Evolutionary conservation across 2,797 vertebrate genomes (phyloP), one percentile per base, ranked within the genome.

Genomic region (Limnodromus scolopaceus): DNA sequence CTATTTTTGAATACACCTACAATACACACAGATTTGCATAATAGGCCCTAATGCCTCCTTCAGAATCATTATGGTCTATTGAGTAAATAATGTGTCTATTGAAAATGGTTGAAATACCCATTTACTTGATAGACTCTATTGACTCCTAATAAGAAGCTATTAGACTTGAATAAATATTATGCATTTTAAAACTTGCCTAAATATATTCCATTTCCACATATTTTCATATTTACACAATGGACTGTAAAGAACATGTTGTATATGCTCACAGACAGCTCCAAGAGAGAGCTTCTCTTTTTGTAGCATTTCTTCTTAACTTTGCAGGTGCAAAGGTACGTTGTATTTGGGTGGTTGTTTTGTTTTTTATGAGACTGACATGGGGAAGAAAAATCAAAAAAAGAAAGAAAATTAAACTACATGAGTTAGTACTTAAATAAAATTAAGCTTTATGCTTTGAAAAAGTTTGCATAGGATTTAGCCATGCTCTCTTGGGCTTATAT

Each of bases 121-220:
- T 97, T 97, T 95, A 95, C 80, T 90, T 93, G 95, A 97, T 84
- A 97, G 93, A 96, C 87, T 88, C 94, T 96, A 88, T 96, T 97
- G 95, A 96, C 92, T 97, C 76, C 89, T 96, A 97, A 96, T 96
- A 97, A 97, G 87, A 96, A 96, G 94, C 87, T 94, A 96, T 97
- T 93, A 97, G 95, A 93, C 46, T 94, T 96, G 94, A 97, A 95
- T 97, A 96, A 96, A 96, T 96, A 96, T 95, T 95, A 90, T 92
- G 89, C 91, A 92, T 94, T 97, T 89, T 95, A 93, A 96, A 97
- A 93, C 90, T 95, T 94, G 48, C 57, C 92, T 94, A 96, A 97
- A 95, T 94, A 94, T 41, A 93, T 95, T 95, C 89, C n/a, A 82
- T 88, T 96, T 94, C 89, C 91, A 96, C 57, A 34, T 93, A 95